phyloP scores from a whole-genome alignment of 2,113 vertebrate genomes.

The Eptesicus fuscus region DNA sequence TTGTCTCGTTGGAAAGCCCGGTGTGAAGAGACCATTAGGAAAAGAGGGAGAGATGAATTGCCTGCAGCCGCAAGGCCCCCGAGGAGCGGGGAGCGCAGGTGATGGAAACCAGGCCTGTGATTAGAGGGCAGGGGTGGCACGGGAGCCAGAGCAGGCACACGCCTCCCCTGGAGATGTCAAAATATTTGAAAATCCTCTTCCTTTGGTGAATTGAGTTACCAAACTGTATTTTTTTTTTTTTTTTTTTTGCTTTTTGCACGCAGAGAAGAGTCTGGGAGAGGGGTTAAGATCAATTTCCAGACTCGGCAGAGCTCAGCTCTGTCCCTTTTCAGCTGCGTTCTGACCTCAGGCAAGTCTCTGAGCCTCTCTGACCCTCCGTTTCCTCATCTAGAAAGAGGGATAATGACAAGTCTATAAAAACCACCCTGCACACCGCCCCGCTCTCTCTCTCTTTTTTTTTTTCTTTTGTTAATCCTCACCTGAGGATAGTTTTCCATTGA shows the following conservation, averaged over 20 bases:
- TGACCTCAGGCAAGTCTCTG: neutral
- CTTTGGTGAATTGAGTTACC: neutral
- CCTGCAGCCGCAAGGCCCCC: slow-evolving; percentile 69
- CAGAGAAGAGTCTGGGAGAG: neutral
- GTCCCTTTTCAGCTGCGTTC: neutral
- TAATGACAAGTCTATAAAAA: neutral
- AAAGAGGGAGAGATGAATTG: slow-evolving; percentile 74
- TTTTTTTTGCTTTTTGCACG: neutral
- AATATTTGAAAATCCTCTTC: slow-evolving; percentile 40
- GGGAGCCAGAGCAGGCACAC: slow-evolving; percentile 55
- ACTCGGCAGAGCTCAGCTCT: neutral
- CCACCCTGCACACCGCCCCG: neutral
- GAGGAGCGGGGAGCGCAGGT: slow-evolving; percentile 61
- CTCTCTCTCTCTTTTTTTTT: no score
- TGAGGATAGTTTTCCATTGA: no score
- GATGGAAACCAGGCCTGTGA: slow-evolving; percentile 68
- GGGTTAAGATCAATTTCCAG: neutral
- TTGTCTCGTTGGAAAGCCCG: slow-evolving; percentile 79
- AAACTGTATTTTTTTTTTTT: neutral
- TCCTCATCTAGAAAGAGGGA: slow-evolving; percentile 1
- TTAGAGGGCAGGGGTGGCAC: slow-evolving; percentile 7
- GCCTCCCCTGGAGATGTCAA: slow-evolving; percentile 21
- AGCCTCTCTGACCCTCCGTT: neutral
- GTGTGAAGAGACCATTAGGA: slow-evolving; percentile 77
- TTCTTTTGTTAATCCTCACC: no score